A percentile compares a stretch with the other conserved stretches of the same genome.
phyloP scores from a whole-genome alignment of 92 coral and sea anemone species.

The Phenganax marumi region DNA sequence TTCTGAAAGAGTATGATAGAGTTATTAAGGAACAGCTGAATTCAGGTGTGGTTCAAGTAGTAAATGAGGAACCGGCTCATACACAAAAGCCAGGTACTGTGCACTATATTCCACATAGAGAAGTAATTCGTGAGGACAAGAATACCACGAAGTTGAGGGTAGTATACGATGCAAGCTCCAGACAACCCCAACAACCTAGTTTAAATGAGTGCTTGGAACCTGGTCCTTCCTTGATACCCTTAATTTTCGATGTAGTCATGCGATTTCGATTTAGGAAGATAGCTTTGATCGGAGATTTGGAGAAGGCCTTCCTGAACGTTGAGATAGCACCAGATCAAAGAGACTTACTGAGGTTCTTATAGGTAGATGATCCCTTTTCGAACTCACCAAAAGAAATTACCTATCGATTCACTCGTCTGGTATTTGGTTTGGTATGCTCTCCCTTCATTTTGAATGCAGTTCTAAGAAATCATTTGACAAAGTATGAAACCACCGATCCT shows the following conservation, averaged over 20 bases:
- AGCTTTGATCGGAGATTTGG: constrained; percentile 30
- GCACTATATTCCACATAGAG: constrained; percentile 43
- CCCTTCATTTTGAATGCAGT: constrained; percentile 52
- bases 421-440: constrained; percentile 46
- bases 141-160: constrained; percentile 39
- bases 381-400: constrained; percentile 30
- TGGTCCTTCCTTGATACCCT: constrained; percentile 6
- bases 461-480: constrained; percentile 55
- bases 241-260: constrained; percentile 17
- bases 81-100: constrained; percentile 29
- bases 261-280: constrained; percentile 30
- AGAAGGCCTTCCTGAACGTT: constrained; percentile 45
- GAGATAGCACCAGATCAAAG: constrained; percentile 41
- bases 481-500: constrained; percentile 47
- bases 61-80: constrained; percentile 13
- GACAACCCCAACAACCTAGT: constrained; percentile 13
- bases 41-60: constrained; percentile 35
- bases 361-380: constrained; percentile 40
- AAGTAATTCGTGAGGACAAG: constrained; percentile 38
- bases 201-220: background rate
- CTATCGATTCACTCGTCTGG: constrained; percentile 43
- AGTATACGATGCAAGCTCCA: constrained; percentile 47
- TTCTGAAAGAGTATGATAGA: constrained; percentile 36
- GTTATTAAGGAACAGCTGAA: constrained; percentile 43
- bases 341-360: constrained; percentile 32